These are phyloP conservation scores for Zaprionus lachaisei DNA, from an alignment of 1,140 invertebrate genomes.

Conservation along the genomic window DNA sequence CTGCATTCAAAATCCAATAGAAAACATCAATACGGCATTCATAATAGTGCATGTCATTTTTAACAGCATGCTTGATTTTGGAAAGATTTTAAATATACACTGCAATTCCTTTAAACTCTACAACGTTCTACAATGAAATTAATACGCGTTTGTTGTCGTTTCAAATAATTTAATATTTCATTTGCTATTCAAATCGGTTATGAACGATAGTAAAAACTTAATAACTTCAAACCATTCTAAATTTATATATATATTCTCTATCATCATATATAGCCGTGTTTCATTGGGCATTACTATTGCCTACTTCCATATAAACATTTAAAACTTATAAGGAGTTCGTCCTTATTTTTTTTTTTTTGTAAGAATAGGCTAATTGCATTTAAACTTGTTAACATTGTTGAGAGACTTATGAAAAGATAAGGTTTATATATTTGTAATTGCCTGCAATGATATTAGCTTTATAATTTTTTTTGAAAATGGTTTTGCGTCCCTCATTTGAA, in stretches of 20 bases:
- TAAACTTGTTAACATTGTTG: not conserved
- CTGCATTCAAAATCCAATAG: not conserved
- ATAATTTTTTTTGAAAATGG: not conserved
- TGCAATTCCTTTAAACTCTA: not conserved
- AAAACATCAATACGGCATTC: not conserved
- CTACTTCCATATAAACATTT: too few relatives aligned
- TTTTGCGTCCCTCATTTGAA: not conserved
- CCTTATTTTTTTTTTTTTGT: too few relatives aligned
- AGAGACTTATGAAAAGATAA: not conserved
- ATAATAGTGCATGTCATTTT: not conserved
- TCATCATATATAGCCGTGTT: too few relatives aligned
- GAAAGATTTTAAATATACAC: not conserved
- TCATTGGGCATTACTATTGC: too few relatives aligned
- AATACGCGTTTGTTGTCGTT: too few relatives aligned
- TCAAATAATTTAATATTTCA: too few relatives aligned
- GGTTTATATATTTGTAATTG: not conserved
- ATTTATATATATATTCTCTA: too few relatives aligned
- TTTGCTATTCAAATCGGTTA: not conserved
- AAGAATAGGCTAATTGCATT: too few relatives aligned
- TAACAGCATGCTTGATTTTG: slow-evolving; percentile 10
- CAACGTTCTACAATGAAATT: not conserved
- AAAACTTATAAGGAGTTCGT: too few relatives aligned
- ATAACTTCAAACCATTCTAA: too few relatives aligned
- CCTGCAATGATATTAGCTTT: not conserved
- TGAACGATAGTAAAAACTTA: too few relatives aligned